Percentiles rank a stretch among this genome's conserved stretches.
phyloP scores from a whole-genome alignment of 2,888 invertebrate species.

The Sthenelais limicola region DNA sequence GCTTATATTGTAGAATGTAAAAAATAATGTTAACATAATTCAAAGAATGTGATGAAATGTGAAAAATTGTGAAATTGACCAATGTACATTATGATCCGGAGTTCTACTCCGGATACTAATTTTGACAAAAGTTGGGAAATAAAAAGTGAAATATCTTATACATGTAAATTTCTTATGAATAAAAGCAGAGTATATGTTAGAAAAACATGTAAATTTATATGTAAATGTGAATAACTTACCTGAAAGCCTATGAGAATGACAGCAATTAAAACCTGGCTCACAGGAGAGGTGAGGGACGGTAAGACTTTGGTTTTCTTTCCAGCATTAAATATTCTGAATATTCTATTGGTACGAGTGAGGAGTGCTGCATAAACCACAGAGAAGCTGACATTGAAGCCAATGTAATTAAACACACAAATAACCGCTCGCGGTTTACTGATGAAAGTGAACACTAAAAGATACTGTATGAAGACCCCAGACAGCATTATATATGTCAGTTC shows the following conservation, averaged over 20 bases:
- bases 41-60: no score
- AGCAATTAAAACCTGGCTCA: conserved; percentile 61
- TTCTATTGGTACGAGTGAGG: conserved; percentile 65
- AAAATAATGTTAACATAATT: no score
- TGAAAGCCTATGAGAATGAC: conserved; percentile 56
- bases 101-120: no score
- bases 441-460: conserved; percentile 59
- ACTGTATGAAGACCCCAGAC: conserved; percentile 59
- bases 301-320: conserved; percentile 57
- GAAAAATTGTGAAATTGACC: no score
- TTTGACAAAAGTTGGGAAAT: no score
- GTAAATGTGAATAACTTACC: no score
- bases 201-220: no score
- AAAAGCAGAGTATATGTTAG: no score
- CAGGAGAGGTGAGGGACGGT: conserved; percentile 59
- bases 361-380: conserved; percentile 65
- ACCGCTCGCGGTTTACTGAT: conserved; percentile 56
- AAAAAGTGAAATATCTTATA: no score
- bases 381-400: conserved; percentile 65
- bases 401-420: conserved; percentile 60
- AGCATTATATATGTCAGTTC: conserved; percentile 64
- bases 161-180: no score
- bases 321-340: conserved; percentile 64
- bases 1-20: no score
- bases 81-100: no score